These are phyloP conservation scores for Salarias fasciatus DNA, from an alignment of 2,797 vertebrate species.

Conservation along the genomic window DNA sequence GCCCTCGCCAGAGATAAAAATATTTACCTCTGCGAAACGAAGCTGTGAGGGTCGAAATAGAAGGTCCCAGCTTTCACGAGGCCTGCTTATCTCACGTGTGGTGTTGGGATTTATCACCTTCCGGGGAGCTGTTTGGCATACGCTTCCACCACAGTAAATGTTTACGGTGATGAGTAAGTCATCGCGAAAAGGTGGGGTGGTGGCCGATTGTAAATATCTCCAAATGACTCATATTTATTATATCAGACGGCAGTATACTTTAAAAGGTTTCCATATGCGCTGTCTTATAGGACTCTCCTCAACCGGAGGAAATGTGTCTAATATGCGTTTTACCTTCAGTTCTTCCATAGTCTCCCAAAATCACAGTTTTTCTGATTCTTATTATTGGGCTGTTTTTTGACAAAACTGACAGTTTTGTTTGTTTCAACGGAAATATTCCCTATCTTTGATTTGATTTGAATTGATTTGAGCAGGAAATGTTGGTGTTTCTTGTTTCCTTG, in stretches of 20 bases:
- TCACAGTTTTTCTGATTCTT: too few relatives aligned
- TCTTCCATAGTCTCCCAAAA: too few relatives aligned
- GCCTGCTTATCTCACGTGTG: constrained; percentile 59
- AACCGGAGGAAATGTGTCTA: too few relatives aligned
- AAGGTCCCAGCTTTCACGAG: constrained; percentile 51
- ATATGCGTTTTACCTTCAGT: too few relatives aligned
- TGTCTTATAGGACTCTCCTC: neutral
- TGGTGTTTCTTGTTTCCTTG: too few relatives aligned
- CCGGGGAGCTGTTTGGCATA: constrained; percentile 58
- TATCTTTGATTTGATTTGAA: too few relatives aligned
- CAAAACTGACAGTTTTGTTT: too few relatives aligned
- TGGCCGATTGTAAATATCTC: constrained; percentile 54
- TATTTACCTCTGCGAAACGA: constrained; percentile 64
- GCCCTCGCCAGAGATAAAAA: constrained; percentile 50
- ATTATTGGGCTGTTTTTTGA: too few relatives aligned
- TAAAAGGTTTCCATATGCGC: constrained; percentile 39
- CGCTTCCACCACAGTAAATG: constrained; percentile 67
- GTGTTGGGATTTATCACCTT: constrained; percentile 65
- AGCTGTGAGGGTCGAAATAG: constrained; percentile 51
- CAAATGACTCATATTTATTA: constrained; percentile 62
- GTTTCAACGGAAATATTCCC: too few relatives aligned
- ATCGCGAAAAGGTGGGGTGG: constrained; percentile 41
- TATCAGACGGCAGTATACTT: constrained; percentile 42
- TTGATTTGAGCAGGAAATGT: too few relatives aligned
- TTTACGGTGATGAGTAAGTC: constrained; percentile 74